Conservation (phyloP, 2,113 vertebrate genomes). For the Polyodon spathula region DNA sequence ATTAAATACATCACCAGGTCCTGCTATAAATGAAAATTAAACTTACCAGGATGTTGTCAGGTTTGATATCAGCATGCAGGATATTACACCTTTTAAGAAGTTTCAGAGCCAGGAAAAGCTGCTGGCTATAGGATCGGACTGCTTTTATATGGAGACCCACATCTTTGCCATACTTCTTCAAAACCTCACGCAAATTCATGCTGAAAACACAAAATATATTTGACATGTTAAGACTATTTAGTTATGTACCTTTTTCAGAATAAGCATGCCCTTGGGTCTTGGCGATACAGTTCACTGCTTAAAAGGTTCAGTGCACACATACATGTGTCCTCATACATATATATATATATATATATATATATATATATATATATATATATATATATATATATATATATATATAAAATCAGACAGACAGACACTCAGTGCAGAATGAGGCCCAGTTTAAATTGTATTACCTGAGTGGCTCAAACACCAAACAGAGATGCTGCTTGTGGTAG, state of each 20-base stretch:
- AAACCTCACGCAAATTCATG: conserved; percentile 94
- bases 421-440: too few species aligned
- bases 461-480: conserved; percentile 90
- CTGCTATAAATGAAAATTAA: neutral
- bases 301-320: too few species aligned
- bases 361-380: too few species aligned
- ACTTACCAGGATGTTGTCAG: conserved; percentile 94
- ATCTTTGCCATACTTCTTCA: conserved; percentile 97
- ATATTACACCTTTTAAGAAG: conserved; percentile 96
- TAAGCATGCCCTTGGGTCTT: neutral
- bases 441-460: conserved; percentile 55
- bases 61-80: conserved; percentile 96
- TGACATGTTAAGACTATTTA: neutral
- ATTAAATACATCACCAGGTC: neutral
- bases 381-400: too few species aligned
- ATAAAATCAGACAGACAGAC: too few species aligned
- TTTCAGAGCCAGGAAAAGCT: conserved; percentile 92
- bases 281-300: too few species aligned
- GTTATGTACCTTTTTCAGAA: neutral
- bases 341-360: too few species aligned
- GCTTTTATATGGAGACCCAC: conserved; percentile 98
- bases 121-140: conserved; percentile 82
- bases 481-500: conserved; percentile 96
- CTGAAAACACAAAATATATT: conserved; percentile 40
- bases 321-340: too few species aligned